phyloP scores from a whole-genome alignment of 2,113 vertebrate genomes.

The Coregonus clupeaformis region DNA sequence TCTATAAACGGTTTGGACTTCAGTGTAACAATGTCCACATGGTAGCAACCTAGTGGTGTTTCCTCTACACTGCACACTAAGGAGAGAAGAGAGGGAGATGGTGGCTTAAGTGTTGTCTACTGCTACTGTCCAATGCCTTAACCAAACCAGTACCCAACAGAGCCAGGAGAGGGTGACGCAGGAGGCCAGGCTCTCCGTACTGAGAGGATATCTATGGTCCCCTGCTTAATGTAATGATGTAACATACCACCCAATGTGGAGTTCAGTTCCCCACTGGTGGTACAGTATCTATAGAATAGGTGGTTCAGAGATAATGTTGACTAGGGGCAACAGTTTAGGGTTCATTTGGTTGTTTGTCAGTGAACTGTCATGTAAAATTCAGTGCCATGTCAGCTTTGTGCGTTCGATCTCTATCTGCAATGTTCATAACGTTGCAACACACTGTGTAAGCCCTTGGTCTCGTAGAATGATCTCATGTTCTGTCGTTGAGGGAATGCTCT shows the following conservation, averaged over 20 bases:
- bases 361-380: no score
- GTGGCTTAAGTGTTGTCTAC: neutral
- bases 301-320: no score
- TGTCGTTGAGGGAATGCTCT: neutral
- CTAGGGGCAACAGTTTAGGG: no score
- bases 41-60: conserved; percentile 33
- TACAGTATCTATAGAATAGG: no score
- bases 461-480: neutral
- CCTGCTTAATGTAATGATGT: neutral
- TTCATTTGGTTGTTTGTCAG: no score
- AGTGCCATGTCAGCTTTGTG: no score
- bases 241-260: no score
- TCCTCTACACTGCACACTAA: neutral
- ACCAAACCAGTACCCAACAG: conserved; percentile 52
- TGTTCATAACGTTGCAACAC: no score
- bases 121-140: conserved; percentile 76
- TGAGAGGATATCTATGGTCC: neutral
- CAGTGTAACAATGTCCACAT: conserved; percentile 16
- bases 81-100: neutral
- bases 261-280: no score
- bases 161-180: conserved; percentile 6
- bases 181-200: conserved; percentile 6
- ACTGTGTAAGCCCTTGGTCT: neutral
- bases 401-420: neutral
- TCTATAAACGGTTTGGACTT: neutral